Conservation (phyloP, 2,888 invertebrate species). For the Oithona nana region DNA sequence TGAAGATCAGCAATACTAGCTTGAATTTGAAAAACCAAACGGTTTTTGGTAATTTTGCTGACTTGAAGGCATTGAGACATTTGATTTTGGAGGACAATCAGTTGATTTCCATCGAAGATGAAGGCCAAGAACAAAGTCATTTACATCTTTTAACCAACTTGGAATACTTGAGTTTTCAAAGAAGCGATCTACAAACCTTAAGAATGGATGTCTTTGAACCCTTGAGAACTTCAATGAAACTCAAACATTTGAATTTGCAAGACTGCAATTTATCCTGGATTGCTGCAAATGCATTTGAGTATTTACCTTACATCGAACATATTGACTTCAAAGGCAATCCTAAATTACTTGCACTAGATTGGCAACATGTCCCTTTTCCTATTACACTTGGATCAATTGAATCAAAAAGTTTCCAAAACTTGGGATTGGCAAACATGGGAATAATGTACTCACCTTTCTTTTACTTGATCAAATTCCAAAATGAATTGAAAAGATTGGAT, state of each 20-base stretch:
- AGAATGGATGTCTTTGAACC: not conserved
- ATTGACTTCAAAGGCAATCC: not conserved
- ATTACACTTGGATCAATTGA: not conserved
- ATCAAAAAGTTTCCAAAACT: not conserved
- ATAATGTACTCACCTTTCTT: not conserved
- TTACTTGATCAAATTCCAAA: not conserved
- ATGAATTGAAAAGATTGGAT: not conserved
- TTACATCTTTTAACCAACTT: not conserved
- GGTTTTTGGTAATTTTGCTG: not conserved
- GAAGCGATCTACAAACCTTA: not conserved
- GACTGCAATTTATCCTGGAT: not conserved
- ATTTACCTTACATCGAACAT: not conserved
- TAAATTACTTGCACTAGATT: not conserved
- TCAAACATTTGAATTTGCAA: constrained; percentile 1
- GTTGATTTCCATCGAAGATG: not conserved
- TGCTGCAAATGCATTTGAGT: not conserved
- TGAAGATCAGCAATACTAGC: not conserved
- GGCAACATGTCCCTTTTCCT: not conserved
- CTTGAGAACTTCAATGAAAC: not conserved
- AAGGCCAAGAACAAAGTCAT: not conserved
- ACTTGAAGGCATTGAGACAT: not conserved
- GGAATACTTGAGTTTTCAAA: not conserved
- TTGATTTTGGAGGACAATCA: not conserved
- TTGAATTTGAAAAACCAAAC: not conserved
- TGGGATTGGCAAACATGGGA: not conserved